phyloP scores from a whole-genome alignment of 2,888 invertebrate species.

The Drosophila anomalata region DNA sequence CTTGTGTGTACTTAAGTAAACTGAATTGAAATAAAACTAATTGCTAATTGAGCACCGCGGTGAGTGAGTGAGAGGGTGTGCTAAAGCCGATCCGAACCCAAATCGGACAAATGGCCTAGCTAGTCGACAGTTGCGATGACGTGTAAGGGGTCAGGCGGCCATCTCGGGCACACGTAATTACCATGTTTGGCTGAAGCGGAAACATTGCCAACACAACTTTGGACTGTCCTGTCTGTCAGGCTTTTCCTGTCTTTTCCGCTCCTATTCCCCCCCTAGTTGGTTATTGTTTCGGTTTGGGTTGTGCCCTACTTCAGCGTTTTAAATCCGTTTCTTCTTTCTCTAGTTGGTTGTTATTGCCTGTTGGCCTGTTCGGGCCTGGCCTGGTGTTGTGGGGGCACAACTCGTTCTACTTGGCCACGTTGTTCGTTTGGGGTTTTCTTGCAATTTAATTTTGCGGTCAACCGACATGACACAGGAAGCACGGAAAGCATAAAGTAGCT shows the following conservation, averaged over 20 bases:
- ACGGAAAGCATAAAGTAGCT: conserved; percentile 58
- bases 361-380: conserved; percentile 19
- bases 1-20: conserved; percentile 48
- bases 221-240: conserved; percentile 34
- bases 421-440: conserved; percentile 68
- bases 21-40: conserved; percentile 63
- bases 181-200: conserved; percentile 55
- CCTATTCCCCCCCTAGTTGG: conserved; percentile 20
- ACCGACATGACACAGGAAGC: conserved; percentile 66
- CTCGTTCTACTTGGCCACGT: conserved; percentile 61
- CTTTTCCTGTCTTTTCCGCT: conserved; percentile 8
- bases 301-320: conserved; percentile 60
- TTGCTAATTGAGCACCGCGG: conserved; percentile 67
- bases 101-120: conserved; percentile 31
- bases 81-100: conserved; percentile 4
- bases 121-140: conserved; percentile 27
- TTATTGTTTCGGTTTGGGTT: conserved; percentile 39
- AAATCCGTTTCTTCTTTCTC: conserved; percentile 44
- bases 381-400: conserved; percentile 45
- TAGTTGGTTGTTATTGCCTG: conserved; percentile 36
- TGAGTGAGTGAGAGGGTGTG: background rate
- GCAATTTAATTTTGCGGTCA: conserved; percentile 77
- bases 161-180: conserved; percentile 65
- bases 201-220: conserved; percentile 57
- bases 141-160: conserved; percentile 53